A percentile compares a stretch with the other conserved stretches of the same genome.
phyloP scores from a whole-genome alignment of 2,113 vertebrate species.

The Leptobrachium leishanense region DNA sequence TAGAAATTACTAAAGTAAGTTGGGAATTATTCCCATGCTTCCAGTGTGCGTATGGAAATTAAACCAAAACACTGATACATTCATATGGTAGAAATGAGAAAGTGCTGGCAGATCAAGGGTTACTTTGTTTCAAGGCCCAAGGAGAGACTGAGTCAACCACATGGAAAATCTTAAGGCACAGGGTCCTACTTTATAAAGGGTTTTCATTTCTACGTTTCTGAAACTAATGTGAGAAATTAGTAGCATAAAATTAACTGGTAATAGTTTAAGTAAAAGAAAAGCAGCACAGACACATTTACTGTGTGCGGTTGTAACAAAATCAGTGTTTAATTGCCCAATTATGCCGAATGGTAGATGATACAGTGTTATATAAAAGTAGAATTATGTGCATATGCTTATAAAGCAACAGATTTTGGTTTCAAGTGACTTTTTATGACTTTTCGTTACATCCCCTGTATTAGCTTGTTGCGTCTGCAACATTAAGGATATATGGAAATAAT shows the following conservation, averaged over 20 bases:
- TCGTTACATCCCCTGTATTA: too few species aligned
- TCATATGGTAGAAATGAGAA: conserved; percentile 43
- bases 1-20: conserved; percentile 27
- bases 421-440: too few species aligned
- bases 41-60: conserved; percentile 31
- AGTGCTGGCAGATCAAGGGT: conserved; percentile 48
- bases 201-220: conserved; percentile 24
- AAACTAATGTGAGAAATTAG: conserved; percentile 27
- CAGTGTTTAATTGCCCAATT: not conserved
- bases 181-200: conserved; percentile 32
- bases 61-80: conserved; percentile 38
- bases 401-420: too few species aligned
- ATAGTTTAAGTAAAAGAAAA: conserved; percentile 2
- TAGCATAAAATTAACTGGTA: conserved; percentile 11
- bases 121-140: conserved; percentile 40
- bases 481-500: too few species aligned
- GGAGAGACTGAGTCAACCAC: conserved; percentile 45
- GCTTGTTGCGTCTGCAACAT: too few species aligned
- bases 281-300: not conserved
- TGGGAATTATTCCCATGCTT: conserved; percentile 30
- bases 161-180: conserved; percentile 46
- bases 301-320: not conserved
- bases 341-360: too few species aligned
- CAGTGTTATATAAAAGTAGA: too few species aligned
- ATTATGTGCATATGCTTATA: too few species aligned